A percentile compares a stretch with the other conserved stretches of the same genome.
Evolutionary conservation across 2,797 vertebrate species (phyloP).

Genomic region (Pipistrellus pipistrellus): DNA sequence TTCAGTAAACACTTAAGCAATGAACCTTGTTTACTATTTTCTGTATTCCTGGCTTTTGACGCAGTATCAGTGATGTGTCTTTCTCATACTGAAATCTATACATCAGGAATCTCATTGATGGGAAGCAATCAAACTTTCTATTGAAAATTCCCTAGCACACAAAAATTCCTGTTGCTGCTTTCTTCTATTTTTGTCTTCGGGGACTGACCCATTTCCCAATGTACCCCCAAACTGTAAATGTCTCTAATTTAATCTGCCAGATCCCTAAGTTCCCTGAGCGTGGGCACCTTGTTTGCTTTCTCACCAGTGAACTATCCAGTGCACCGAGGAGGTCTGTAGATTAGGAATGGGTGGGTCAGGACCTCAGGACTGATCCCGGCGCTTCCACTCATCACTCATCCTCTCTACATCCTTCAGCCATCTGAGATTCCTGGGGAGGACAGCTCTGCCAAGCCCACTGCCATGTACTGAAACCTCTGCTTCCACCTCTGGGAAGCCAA

Average conservation of each 20-base stretch:
- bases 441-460: neutral
- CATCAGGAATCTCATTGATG: neutral
- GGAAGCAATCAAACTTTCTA: neutral
- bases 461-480: accelerated
- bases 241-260: neutral
- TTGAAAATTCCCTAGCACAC: neutral
- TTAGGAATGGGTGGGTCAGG: neutral
- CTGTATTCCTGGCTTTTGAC: neutral
- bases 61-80: neutral
- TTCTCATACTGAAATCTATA: neutral
- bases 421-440: accelerated
- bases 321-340: accelerated
- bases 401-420: neutral
- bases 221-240: neutral
- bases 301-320: neutral
- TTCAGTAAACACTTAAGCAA: neutral
- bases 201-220: neutral
- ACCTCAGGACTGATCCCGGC: neutral
- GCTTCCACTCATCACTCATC: neutral
- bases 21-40: neutral
- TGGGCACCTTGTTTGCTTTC: neutral
- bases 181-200: neutral
- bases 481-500: neutral
- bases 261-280: accelerated
- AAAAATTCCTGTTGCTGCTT: neutral